phyloP scores from a whole-genome alignment of 2,888 invertebrate species.

The Ephialtes manifestator region DNA sequence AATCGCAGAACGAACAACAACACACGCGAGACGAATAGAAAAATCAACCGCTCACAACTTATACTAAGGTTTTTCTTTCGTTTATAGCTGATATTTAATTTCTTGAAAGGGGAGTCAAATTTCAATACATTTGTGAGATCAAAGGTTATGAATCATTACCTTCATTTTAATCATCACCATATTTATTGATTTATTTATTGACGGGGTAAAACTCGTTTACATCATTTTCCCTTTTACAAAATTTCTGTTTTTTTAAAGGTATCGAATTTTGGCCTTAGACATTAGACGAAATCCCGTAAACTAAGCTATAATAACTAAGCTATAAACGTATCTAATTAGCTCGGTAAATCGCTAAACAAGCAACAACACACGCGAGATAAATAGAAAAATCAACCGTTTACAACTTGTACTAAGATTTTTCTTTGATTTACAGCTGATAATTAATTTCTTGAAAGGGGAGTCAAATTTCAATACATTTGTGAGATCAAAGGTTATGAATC shows the following conservation, averaged over 20 bases:
- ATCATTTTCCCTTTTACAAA: too few relatives aligned
- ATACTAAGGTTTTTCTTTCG: not conserved
- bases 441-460: not conserved
- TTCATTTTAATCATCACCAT: not conserved
- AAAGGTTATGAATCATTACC: not conserved
- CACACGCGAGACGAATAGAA: slow-evolving; percentile 1
- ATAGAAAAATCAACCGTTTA: not conserved
- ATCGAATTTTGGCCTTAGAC: too few relatives aligned
- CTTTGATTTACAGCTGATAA: too few relatives aligned
- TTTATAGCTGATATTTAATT: slow-evolving; percentile 2
- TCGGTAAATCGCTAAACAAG: slow-evolving; percentile 21
- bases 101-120: not conserved
- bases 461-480: not conserved
- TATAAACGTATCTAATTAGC: slow-evolving; percentile 22
- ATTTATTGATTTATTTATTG: too few relatives aligned
- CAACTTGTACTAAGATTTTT: too few relatives aligned
- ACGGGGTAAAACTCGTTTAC: too few relatives aligned
- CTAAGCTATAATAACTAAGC: not conserved
- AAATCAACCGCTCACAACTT: not conserved
- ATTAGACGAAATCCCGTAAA: slow-evolving; percentile 35
- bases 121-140: not conserved
- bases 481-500: not conserved
- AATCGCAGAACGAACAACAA: slow-evolving; percentile 10
- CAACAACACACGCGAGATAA: not conserved
- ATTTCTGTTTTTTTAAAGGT: too few relatives aligned